Base-by-base conservation (phyloP, 2,113 vertebrate species). In the Spea bombifrons region DNA sequence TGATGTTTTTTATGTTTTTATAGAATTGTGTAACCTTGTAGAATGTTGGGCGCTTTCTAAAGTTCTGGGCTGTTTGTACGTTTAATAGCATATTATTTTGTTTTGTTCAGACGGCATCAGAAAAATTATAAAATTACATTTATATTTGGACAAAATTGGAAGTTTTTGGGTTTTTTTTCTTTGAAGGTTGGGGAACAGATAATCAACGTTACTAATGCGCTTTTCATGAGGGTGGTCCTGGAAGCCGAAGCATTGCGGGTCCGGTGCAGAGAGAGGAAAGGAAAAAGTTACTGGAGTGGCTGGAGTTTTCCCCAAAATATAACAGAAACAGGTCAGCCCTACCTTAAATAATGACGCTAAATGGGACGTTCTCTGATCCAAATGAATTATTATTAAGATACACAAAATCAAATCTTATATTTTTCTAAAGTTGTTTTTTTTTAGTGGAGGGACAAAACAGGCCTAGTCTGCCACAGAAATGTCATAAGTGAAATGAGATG, bases 171-270 rank as follows among this genome's bases (percentile, higher is more conserved):
- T 17, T 48, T 71, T 17, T 17, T 13, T 75, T 81, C 75, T 76
- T 78, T 81, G 76, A 73, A 90, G 88, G 81, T 87, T 47, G 82
- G 81, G 76, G 67, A 3, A 15, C 81, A 87, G 46, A 53, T 80
- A 0, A 0, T 2, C 0, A 46, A 3, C 63, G 55, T 2, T 53
- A 16, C 48, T 5, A 80, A 61, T 9, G 50, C 2, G 2, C 3
- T 80, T 61, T 59, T 47, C 9, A 12, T 74, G 3, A 68, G 48
- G 6, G 61, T 43, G 7, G 61, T 49, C 48, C 17, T 15, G 9
- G 83, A 85, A 83, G 77, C 83, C 87, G 1, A 52, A 78, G 7
- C 59, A 17, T 90, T 93, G 76, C 90, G 92, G 86, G 85, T 82
- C 3, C 8, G 92, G 61, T 93, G 92, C 83, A 86, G 63, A 75